phyloP scores from a whole-genome alignment of 1,140 invertebrate genomes.

The Neuroterus valhalla region DNA sequence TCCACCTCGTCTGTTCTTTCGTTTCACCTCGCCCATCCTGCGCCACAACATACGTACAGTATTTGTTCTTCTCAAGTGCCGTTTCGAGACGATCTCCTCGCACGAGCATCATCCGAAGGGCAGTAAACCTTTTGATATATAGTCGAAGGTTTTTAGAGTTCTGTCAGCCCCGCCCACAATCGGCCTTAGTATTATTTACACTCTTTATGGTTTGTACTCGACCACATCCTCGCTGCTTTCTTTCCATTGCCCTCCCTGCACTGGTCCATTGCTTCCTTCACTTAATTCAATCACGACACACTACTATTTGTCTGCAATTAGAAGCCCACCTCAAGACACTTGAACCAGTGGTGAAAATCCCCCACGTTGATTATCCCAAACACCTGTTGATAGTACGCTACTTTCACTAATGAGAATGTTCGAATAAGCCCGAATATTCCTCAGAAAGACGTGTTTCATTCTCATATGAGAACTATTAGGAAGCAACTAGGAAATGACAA shows the following conservation, averaged over 20 bases:
- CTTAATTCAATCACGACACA: background rate
- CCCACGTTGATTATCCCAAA: background rate
- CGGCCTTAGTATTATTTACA: slow-evolving; percentile 76
- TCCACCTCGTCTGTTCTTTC: slow-evolving; percentile 41
- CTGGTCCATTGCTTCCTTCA: slow-evolving; percentile 5
- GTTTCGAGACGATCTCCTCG: slow-evolving; percentile 43
- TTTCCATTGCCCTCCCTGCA: slow-evolving; percentile 7
- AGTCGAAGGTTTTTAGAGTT: slow-evolving; percentile 76
- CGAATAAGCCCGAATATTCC: too few species aligned
- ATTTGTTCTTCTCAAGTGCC: slow-evolving; percentile 61
- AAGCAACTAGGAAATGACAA: too few species aligned
- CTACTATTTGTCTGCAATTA: background rate
- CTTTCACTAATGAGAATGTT: background rate
- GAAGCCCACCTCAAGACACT: background rate
- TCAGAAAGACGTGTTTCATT: too few species aligned
- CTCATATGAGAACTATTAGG: too few species aligned
- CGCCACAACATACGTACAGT: slow-evolving; percentile 47
- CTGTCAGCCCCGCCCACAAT: slow-evolving; percentile 76
- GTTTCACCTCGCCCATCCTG: slow-evolving; percentile 47
- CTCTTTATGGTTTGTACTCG: slow-evolving; percentile 68
- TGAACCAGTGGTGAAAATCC: background rate
- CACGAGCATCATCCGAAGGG: slow-evolving; percentile 70
- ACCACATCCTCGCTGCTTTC: slow-evolving; percentile 49
- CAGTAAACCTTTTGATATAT: slow-evolving; percentile 76
- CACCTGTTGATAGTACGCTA: background rate